These are phyloP conservation scores for Corythoichthys intestinalis DNA, from an alignment of 2,113 vertebrate species.

Conservation along the genomic window DNA sequence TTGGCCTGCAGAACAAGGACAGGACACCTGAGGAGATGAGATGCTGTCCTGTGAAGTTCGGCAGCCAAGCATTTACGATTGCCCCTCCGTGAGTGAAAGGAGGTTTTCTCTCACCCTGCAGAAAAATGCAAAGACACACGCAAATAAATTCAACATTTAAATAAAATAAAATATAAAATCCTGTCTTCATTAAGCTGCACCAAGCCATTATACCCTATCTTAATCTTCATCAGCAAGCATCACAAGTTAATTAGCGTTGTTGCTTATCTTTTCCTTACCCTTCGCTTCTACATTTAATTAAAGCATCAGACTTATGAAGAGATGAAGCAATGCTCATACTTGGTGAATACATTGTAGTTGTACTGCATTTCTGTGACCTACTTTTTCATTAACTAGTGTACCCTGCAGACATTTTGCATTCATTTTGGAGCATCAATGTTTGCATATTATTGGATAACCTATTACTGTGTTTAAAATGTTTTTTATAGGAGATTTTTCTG, in stretches of 20 bases:
- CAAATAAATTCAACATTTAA: slow-evolving; percentile 57
- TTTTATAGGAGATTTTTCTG: neutral
- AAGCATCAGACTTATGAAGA: slow-evolving; percentile 47
- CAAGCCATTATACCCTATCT: slow-evolving; percentile 34
- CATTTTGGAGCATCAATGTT: slow-evolving; percentile 27
- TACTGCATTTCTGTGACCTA: slow-evolving; percentile 51
- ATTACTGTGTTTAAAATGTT: slow-evolving; percentile 12
- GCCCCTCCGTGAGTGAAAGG: slow-evolving; percentile 58
- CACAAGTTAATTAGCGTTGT: slow-evolving; percentile 20
- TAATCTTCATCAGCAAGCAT: slow-evolving; percentile 1
- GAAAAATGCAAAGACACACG: slow-evolving; percentile 49
- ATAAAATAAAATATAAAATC: slow-evolving; percentile 33
- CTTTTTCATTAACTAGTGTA: slow-evolving; percentile 43
- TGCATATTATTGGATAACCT: slow-evolving; percentile 31
- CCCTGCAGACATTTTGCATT: slow-evolving; percentile 41
- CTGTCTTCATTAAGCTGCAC: slow-evolving; percentile 56
- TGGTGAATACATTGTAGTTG: slow-evolving; percentile 38
- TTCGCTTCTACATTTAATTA: slow-evolving; percentile 64
- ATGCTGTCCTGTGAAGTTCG: slow-evolving; percentile 46
- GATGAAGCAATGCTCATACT: slow-evolving; percentile 38
- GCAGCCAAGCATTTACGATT: slow-evolving; percentile 58
- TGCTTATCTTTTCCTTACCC: slow-evolving; percentile 32
- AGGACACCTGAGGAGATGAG: slow-evolving; percentile 33
- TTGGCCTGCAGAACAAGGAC: slow-evolving; percentile 42
- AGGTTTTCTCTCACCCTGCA: slow-evolving; percentile 42